Base-by-base conservation (phyloP, 2,888 invertebrate genomes). In the Elysia crispata region DNA sequence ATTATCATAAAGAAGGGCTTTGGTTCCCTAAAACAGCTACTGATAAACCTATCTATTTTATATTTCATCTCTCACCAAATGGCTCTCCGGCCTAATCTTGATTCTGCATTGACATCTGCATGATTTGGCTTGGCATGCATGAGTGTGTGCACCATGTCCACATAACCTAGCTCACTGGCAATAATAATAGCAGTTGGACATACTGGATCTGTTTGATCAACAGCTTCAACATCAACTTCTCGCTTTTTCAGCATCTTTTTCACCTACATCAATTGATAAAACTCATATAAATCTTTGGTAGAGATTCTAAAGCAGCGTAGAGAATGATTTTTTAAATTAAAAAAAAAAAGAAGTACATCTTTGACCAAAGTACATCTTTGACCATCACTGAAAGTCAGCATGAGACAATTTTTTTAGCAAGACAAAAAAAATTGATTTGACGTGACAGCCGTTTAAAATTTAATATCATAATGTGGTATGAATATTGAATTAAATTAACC, bases 41-140 rank as follows among this genome's bases (percentile, higher is more conserved):
- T n/a, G n/a, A n/a, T n/a, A n/a, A n/a, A n/a, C n/a, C n/a, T n/a
- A n/a, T n/a, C n/a, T n/a, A 41, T 41, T 41, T 41, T 6, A 41
- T 41, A 11, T 41, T 41, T 41, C 41, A 3, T 41, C 41, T 41
- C 41, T 41, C 82, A 90, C 90, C 89, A 89, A 50, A 89, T 87
- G n/a, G 90, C 87, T 77, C 88, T 81, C 66, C 85, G 83, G 1
- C 89, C 88, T 33, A 74, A 73, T 28, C 83, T 83, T 30, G 88
- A 85, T 76, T 87, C 89, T 70, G 86, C 85, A 79, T 90, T 90
- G 1, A 90, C 86, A 72, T 89, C 87, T 30, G 87, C 84, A 23
- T 83, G 82, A 41, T 84, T 82, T 18, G 84, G 83, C 57, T 85
- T 82, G 20, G 87, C 86, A 74, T 88, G 87, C 50, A 90, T 80